phyloP scores from a whole-genome alignment of 2,888 invertebrate genomes.

The Stenchaetothrips biformis region DNA sequence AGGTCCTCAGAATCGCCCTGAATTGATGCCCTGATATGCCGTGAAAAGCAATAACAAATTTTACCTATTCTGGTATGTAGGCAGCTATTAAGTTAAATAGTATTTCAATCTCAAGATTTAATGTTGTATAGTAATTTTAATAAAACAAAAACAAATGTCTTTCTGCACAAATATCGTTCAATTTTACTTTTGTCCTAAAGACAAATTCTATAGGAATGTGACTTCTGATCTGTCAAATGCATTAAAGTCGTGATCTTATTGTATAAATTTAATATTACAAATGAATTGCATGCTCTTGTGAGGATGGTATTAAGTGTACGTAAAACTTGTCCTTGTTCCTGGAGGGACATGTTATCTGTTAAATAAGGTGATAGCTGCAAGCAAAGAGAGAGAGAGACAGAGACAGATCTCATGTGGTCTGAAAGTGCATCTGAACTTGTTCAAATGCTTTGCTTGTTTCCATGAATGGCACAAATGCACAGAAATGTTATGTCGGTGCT shows the following conservation, averaged over 20 bases:
- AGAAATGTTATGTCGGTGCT: conserved; percentile 1
- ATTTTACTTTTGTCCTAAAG: conserved; percentile 5
- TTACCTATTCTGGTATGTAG: neutral
- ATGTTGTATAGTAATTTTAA: conserved; percentile 5
- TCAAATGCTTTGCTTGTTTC: conserved; percentile 5
- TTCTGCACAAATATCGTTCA: conserved; percentile 3
- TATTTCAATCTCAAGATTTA: conserved; percentile 23
- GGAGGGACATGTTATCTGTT: neutral
- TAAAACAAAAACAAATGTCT: conserved; percentile 3
- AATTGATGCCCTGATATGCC: neutral
- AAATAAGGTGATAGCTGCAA: conserved; percentile 4
- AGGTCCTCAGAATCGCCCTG: no score
- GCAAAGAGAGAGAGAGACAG: conserved; percentile 22
- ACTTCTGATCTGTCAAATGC: conserved; percentile 13
- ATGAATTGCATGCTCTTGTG: conserved; percentile 9
- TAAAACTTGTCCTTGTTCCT: neutral
- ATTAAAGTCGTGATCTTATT: conserved; percentile 12
- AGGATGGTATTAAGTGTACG: neutral
- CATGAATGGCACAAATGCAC: conserved; percentile 21
- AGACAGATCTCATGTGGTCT: conserved; percentile 10
- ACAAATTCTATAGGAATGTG: conserved; percentile 13
- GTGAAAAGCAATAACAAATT: neutral
- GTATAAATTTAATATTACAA: conserved; percentile 8
- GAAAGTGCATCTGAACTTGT: neutral
- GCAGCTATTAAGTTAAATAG: conserved; percentile 15